Evolutionary conservation across 2,113 vertebrate genomes (phyloP), one percentile per base, ranked within the genome.

Genomic region (Clinocottus analis): DNA sequence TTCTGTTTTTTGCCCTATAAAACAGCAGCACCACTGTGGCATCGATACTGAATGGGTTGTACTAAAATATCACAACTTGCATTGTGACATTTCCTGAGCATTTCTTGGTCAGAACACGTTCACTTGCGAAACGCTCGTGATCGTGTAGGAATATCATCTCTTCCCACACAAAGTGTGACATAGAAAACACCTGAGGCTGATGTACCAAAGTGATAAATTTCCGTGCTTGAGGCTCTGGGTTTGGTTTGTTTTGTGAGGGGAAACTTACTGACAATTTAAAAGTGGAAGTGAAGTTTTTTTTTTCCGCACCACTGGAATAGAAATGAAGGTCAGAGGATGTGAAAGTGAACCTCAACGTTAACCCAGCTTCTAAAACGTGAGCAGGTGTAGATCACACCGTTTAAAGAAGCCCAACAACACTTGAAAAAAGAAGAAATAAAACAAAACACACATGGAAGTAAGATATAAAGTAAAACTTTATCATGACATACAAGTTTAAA

Each of bases 381-480:
- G 16, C 0, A 3, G 13, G 12, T 33, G 27, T 37, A 1, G 31
- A 31, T 39, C 13, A n/a, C n/a, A 72, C 3, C 1, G n/a, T 21
- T 27, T 33, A 16, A 29, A 2, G 17, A 3, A 14, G 7, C 16
- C 12, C 25, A 2, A 5, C 4, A 9, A 35, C n/a, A 47, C 4
- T 56, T 61, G 0, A 7, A 19, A 10, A 8, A 72, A 31, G 12
- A 66, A 78, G 7, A 49, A 49, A 49, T 8, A 23, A 86, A 80
- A 81, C 68, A 67, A 27, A 31, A 58, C 47, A 89, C 72, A 80
- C 78, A 72, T 3, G 14, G 3, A 62, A 33, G 33, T 87, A 92
- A 93, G 93, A 94, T 94, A 95, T 93, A 92, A 94, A 93, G 94
- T 93, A 94, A 94, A 94, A 94, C 92, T 94, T 95, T 95, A 95